Percentiles rank a stretch among this genome's conserved stretches.
These are phyloP conservation scores for Haemorhous mexicanus DNA, from an alignment of 2,113 vertebrate genomes.

Conservation along the genomic window DNA sequence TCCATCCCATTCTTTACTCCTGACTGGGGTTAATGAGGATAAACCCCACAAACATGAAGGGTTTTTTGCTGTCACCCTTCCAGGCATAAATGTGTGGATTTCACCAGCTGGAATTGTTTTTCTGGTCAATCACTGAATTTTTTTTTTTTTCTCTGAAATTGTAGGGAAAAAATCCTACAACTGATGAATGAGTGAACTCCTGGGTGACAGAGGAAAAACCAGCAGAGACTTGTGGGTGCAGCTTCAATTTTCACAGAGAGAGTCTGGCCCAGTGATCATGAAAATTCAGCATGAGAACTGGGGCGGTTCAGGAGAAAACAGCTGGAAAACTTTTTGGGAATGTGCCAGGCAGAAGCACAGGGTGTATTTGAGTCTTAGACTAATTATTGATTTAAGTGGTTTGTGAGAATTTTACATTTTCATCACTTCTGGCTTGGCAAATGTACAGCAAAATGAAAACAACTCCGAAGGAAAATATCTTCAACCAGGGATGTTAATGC, in stretches of 20 bases:
- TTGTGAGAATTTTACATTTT: background rate
- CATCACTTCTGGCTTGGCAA: background rate
- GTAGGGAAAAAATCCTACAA: background rate
- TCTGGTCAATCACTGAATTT: background rate
- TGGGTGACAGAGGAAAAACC: background rate
- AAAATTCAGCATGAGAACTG: rapidly evolving
- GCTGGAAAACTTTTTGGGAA: background rate
- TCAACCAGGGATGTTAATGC: background rate
- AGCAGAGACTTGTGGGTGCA: background rate
- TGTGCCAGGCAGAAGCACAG: background rate
- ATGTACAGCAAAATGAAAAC: background rate
- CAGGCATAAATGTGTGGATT: background rate
- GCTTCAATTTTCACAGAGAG: background rate
- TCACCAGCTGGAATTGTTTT: background rate
- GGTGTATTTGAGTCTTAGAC: background rate
- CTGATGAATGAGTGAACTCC: background rate
- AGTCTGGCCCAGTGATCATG: background rate
- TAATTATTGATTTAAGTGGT: conserved; percentile 35
- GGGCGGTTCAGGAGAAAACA: background rate
- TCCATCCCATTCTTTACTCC: background rate
- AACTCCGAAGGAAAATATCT: background rate
- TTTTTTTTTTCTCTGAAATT: background rate
- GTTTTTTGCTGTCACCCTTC: background rate
- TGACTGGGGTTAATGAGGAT: background rate
- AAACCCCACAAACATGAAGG: background rate